Percentiles rank a stretch among this genome's conserved stretches.
Evolutionary conservation across 2,113 vertebrate species (phyloP).

Genomic region (Chlorodrepanis virens): DNA sequence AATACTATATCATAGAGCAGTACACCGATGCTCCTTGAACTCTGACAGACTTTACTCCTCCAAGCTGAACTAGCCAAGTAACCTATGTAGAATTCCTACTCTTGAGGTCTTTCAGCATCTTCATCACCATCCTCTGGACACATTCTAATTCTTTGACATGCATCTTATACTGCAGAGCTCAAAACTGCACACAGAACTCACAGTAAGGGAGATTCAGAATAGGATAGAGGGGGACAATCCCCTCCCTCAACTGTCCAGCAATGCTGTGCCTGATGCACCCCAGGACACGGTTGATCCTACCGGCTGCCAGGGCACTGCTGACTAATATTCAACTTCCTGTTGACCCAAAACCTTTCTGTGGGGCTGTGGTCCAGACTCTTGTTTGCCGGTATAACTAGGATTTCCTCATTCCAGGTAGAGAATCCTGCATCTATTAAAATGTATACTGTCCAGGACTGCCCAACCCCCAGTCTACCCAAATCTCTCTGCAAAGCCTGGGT

Average conservation of each 20-base stretch:
- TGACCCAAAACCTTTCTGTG: background rate
- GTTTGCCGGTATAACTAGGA: background rate
- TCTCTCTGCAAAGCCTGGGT: background rate
- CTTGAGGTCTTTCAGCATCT: background rate
- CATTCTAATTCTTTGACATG: too few relatives aligned
- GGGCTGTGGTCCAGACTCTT: background rate
- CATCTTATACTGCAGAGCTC: background rate
- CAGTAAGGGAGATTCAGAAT: background rate
- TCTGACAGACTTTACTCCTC: background rate
- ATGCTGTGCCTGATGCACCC: background rate
- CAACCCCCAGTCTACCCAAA: background rate
- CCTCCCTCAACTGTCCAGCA: accelerated
- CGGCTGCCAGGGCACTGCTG: background rate
- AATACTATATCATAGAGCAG: background rate
- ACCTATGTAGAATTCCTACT: background rate
- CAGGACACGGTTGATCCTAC: accelerated
- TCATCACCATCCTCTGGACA: accelerated
- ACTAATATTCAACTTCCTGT: background rate
- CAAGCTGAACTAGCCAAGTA: background rate
- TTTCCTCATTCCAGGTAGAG: accelerated
- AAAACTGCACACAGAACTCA: background rate
- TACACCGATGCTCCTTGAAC: background rate
- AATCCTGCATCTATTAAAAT: background rate
- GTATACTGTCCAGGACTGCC: accelerated
- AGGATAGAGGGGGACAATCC: background rate